Evolutionary conservation across 2,797 vertebrate species (phyloP).

Genomic region (Silurus aristotelis): DNA sequence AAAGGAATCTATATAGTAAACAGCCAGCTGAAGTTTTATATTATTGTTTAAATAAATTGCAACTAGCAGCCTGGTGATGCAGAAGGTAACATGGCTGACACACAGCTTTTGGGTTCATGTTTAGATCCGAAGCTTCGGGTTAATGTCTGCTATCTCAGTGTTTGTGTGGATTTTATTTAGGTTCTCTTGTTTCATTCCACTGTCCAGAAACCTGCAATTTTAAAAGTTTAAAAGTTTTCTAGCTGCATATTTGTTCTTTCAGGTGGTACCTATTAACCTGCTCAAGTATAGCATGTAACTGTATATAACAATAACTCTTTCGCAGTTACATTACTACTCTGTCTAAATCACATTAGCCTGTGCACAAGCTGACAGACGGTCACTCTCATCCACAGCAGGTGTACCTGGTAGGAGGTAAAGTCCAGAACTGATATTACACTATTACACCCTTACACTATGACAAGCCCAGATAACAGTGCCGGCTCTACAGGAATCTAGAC

Average conservation of each 20-base stretch:
- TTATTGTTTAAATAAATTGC: neutral
- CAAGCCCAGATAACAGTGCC: neutral
- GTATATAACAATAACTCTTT: neutral
- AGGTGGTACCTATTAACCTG: slow-evolving; percentile 21
- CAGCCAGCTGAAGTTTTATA: neutral
- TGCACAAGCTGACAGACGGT: neutral
- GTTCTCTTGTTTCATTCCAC: neutral
- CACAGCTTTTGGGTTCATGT: neutral
- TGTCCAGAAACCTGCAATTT: neutral
- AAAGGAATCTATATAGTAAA: slow-evolving; percentile 9
- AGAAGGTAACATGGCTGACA: neutral
- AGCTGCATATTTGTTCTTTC: slow-evolving; percentile 26
- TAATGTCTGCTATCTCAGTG: neutral
- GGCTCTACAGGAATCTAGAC: neutral
- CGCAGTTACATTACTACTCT: neutral
- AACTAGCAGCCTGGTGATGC: neutral
- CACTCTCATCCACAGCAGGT: neutral
- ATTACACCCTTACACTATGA: neutral
- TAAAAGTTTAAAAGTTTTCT: neutral
- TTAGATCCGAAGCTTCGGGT: neutral
- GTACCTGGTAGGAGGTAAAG: neutral
- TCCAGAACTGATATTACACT: neutral
- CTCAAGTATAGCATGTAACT: neutral
- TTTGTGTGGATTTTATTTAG: neutral
- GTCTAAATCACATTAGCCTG: neutral